A percentile compares a stretch with the other conserved stretches of the same genome.
Conservation (phyloP, 2,888 invertebrate species). For the Stenoptilia bipunctidactyla region DNA sequence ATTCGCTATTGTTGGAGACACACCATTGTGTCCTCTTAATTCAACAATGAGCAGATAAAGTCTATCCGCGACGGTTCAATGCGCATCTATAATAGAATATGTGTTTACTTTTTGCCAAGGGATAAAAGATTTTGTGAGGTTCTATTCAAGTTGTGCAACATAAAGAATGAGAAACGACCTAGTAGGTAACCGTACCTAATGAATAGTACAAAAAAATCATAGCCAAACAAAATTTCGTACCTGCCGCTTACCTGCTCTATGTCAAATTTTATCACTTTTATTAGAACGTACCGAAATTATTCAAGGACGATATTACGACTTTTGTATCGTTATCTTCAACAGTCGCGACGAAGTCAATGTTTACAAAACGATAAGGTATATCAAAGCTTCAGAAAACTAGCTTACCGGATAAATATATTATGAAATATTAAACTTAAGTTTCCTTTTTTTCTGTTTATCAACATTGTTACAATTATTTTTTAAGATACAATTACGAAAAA, state of each 20-base stretch:
- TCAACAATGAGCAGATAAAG: conserved; percentile 57
- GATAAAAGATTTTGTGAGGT: conserved; percentile 37
- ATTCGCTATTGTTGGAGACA: conserved; percentile 46
- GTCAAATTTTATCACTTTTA: conserved; percentile 1
- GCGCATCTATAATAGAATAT: conserved; percentile 51
- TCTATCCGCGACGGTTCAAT: conserved; percentile 53
- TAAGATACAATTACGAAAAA: conserved; percentile 1
- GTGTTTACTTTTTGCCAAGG: conserved; percentile 60
- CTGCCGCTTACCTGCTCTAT: conserved; percentile 22
- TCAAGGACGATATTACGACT: neutral
- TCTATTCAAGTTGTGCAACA: conserved; percentile 56
- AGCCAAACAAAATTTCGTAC: conserved; percentile 18
- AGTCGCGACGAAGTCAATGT: conserved; percentile 35
- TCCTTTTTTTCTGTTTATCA: neutral
- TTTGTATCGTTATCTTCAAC: conserved; percentile 18
- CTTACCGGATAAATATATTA: no score
- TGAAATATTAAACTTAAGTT: no score
- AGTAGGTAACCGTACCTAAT: conserved; percentile 56
- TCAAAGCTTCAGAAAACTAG: conserved; percentile 25
- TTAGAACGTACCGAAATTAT: neutral
- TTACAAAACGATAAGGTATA: conserved; percentile 47
- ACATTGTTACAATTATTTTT: neutral
- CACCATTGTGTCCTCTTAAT: conserved; percentile 50
- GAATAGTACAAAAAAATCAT: conserved; percentile 28
- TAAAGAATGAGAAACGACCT: conserved; percentile 46